Evolutionary conservation across 2,888 invertebrate genomes (phyloP).

Genomic region (Drosophila paramelanica): DNA sequence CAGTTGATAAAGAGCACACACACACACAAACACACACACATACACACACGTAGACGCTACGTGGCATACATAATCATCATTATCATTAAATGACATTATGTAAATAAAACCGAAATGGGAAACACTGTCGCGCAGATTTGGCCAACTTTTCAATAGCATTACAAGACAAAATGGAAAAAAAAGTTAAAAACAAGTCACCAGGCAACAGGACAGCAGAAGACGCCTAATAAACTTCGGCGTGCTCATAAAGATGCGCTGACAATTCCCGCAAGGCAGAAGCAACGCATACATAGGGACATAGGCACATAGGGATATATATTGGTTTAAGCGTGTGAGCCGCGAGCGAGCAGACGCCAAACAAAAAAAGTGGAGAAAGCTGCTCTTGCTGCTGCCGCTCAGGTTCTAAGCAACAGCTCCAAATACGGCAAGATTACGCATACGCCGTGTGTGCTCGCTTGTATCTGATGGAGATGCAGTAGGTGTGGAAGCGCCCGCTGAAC

Average conservation of each 20-base stretch:
- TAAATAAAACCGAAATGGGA: constrained; percentile 66
- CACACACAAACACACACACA: constrained; percentile 3
- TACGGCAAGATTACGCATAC: constrained; percentile 70
- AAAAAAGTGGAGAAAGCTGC: constrained; percentile 15
- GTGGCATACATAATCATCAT: constrained; percentile 62
- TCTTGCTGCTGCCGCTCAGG: not conserved
- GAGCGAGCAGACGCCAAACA: constrained; percentile 5
- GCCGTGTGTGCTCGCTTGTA: constrained; percentile 41
- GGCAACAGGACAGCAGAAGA: constrained; percentile 23
- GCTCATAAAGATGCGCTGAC: constrained; percentile 72
- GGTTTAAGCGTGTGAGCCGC: constrained; percentile 48
- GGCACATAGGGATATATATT: constrained; percentile 6
- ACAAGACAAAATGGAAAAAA: constrained; percentile 3
- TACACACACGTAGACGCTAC: constrained; percentile 1
- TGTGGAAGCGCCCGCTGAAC: constrained; percentile 7
- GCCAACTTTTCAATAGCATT: constrained; percentile 66
- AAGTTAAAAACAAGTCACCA: constrained; percentile 28
- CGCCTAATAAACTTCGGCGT: constrained; percentile 70
- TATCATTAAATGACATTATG: constrained; percentile 77
- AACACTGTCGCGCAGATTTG: constrained; percentile 47
- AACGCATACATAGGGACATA: not conserved
- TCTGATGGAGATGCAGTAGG: not conserved
- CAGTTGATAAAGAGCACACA: constrained; percentile 20
- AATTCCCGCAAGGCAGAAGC: constrained; percentile 64
- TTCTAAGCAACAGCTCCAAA: constrained; percentile 28